phyloP scores from a whole-genome alignment of 92 coral and sea anemone species.

The Siderastrea siderea region DNA sequence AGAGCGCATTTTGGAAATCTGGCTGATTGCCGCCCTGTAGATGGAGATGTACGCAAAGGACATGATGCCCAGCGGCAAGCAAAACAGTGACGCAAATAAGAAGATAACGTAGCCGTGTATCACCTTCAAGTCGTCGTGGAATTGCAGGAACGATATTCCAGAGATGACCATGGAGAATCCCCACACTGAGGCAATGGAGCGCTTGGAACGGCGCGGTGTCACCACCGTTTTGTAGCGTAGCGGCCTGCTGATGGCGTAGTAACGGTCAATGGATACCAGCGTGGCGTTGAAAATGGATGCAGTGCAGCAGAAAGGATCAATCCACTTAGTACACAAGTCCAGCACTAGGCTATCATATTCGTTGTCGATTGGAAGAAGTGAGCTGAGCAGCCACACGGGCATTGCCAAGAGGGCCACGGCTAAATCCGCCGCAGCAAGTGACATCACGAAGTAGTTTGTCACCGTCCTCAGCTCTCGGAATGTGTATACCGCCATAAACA shows the following conservation, averaged over 20 bases:
- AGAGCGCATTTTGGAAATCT: slow-evolving; percentile 82
- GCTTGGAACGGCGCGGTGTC: slow-evolving; percentile 81
- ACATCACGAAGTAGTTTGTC: slow-evolving; percentile 86
- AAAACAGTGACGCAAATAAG: slow-evolving; percentile 71
- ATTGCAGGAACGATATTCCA: slow-evolving; percentile 78
- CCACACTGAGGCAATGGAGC: slow-evolving; percentile 81
- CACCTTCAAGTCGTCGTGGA: slow-evolving; percentile 46
- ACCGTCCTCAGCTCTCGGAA: slow-evolving; percentile 91
- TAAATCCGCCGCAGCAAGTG: slow-evolving; percentile 85
- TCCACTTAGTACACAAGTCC: slow-evolving; percentile 77
- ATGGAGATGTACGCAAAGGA: slow-evolving; percentile 85
- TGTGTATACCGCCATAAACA: slow-evolving; percentile 81
- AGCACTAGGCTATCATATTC: slow-evolving; percentile 44
- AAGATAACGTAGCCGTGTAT: slow-evolving; percentile 69
- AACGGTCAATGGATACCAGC: slow-evolving; percentile 85
- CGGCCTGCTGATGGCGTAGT: slow-evolving; percentile 85
- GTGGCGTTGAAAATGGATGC: slow-evolving; percentile 89
- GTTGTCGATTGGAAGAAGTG: slow-evolving; percentile 42
- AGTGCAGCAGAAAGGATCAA: slow-evolving; percentile 83
- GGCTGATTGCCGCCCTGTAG: slow-evolving; percentile 87
- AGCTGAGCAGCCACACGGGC: slow-evolving; percentile 80
- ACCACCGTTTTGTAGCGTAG: slow-evolving; percentile 81
- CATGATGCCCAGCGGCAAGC: slow-evolving; percentile 82
- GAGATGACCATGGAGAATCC: slow-evolving; percentile 64
- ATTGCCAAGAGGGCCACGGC: slow-evolving; percentile 85